Base-by-base conservation (phyloP, 1,140 invertebrate species). In the Heliconius nattereri region DNA sequence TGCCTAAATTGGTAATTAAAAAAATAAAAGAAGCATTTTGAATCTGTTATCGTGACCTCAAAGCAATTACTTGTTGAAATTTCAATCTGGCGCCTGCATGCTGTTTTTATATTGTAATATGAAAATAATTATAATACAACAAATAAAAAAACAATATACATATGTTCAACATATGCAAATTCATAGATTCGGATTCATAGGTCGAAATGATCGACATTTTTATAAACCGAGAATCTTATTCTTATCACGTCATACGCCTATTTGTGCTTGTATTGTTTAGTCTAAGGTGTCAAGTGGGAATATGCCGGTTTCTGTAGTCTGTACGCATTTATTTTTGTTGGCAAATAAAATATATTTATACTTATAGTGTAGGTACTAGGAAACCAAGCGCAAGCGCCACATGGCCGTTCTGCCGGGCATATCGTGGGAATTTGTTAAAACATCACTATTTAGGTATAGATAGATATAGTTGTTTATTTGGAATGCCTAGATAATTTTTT, bases 241-340 rank as follows among this genome's bases (percentile, higher is more conserved):
- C 60, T 26, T 2, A 29, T 66, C 8, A 66, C 60, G 60, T 66
- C 60, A 19, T 26, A 66, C 13, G 26, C 23, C 23, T 66, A 66
- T 66, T 29, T 66, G 60, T 29, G 2, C 60, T 66, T 26, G 26
- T 79, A 78, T 84, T 88, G 86, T 88, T 88, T 88, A 88, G 86
- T 85, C 86, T 86, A 75, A 76, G 75, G 35, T 76, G 20, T 72
- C 45, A 71, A 45, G 49, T 54, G 70, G 70, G 49, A 77, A 77
- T 77, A 76, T 32, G 71, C 66, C 66, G 20, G 70, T 77, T 49
- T 23, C 70, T 71, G 49, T 78, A 71, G 70, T 54, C 70, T 54
- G 49, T 81, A 71, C 70, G 78, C 83, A 86, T 88, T 87, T 89
- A 82, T 88, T 88, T 85, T 82, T 81, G 84, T 88, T 86, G 76